Evolutionary conservation across 2,113 vertebrate genomes (phyloP).

Genomic region (Sminthopsis crassicaudata): DNA sequence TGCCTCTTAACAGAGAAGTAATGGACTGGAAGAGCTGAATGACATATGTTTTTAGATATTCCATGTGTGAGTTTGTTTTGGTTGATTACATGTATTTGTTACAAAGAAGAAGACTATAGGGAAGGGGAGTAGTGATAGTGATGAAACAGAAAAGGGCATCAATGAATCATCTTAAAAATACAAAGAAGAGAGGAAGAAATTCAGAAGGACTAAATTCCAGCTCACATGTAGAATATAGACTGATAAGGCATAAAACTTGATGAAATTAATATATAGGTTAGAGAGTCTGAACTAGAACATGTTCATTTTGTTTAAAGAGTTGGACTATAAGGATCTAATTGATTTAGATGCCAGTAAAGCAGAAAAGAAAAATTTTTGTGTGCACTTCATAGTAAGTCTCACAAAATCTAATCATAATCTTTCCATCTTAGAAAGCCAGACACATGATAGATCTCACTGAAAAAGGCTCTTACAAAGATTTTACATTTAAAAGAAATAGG

Average conservation of each 20-base stretch:
- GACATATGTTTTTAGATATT: neutral
- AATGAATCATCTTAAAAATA: neutral
- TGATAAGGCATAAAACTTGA: neutral
- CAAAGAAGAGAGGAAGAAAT: neutral
- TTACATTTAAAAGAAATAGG: neutral
- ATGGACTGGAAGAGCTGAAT: neutral
- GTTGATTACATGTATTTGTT: neutral
- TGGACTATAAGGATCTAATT: neutral
- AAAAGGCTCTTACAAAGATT: neutral
- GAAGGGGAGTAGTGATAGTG: neutral
- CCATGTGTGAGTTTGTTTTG: neutral
- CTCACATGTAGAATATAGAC: neutral
- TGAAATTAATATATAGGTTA: neutral
- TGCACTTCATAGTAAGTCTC: neutral
- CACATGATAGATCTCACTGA: slow-evolving; percentile 39
- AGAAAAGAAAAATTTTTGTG: neutral
- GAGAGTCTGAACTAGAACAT: neutral
- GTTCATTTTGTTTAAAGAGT: slow-evolving; percentile 7
- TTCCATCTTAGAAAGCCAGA: slow-evolving; percentile 8
- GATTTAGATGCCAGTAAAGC: neutral
- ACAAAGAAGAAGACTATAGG: neutral
- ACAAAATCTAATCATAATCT: slow-evolving; percentile 27
- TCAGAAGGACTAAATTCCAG: neutral
- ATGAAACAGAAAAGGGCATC: neutral
- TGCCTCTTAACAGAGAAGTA: neutral